These are phyloP conservation scores for Sparus aurata DNA, from an alignment of 2,797 vertebrate species.

Conservation along the genomic window DNA sequence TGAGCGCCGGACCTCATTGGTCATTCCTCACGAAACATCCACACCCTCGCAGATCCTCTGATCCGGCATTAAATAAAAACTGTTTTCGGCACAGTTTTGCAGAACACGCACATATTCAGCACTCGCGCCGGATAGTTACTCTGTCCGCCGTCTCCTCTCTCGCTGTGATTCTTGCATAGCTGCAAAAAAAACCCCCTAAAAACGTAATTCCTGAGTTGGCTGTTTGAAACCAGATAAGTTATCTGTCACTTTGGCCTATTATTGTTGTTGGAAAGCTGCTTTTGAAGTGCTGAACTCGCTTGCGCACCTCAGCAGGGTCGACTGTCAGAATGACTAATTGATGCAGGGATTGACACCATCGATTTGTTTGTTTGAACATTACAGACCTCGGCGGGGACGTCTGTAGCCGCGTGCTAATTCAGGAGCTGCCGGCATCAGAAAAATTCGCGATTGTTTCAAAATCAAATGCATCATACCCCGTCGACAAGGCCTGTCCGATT, in stretches of 20 bases:
- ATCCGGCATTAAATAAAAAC: slow-evolving; percentile 5
- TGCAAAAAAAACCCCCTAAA: slow-evolving; percentile 8
- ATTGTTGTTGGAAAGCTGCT: slow-evolving; percentile 34
- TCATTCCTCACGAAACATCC: slow-evolving; percentile 12
- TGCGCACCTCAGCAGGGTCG: slow-evolving; percentile 37
- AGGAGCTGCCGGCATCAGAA: slow-evolving; percentile 10
- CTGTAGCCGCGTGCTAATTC: slow-evolving; percentile 12
- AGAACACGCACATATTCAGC: slow-evolving; percentile 10
- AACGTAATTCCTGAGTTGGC: slow-evolving; percentile 29
- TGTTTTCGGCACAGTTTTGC: neutral
- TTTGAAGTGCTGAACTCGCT: slow-evolving; percentile 44
- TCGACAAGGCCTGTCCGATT: slow-evolving; percentile 11
- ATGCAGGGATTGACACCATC: slow-evolving; percentile 54
- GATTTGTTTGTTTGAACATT: slow-evolving; percentile 54
- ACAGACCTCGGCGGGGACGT: slow-evolving; percentile 28
- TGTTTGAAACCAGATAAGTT: slow-evolving; percentile 34
- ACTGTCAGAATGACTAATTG: slow-evolving; percentile 64
- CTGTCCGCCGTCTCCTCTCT: slow-evolving; percentile 9
- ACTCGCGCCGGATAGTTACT: neutral
- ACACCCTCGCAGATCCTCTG: neutral
- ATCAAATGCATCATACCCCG: slow-evolving; percentile 34
- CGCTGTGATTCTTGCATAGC: slow-evolving; percentile 4
- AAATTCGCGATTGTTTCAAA: slow-evolving; percentile 17
- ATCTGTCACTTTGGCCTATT: slow-evolving; percentile 28
- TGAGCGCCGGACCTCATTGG: slow-evolving; percentile 2